Evolutionary conservation across 2,113 vertebrate genomes (phyloP).

Genomic region (Oxyruncus cristatus): DNA sequence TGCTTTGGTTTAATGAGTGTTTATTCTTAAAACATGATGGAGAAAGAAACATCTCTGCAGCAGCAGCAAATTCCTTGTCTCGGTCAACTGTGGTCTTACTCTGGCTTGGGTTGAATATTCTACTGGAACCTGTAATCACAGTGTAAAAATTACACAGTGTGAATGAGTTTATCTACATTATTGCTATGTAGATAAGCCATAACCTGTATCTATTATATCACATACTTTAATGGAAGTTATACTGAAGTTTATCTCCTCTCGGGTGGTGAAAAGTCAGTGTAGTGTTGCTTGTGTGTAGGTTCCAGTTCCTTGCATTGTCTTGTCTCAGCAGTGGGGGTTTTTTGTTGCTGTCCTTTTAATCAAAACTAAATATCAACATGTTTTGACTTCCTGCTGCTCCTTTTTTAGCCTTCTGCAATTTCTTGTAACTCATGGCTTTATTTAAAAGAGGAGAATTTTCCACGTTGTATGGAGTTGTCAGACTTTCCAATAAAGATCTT

Average conservation of each 20-base stretch:
- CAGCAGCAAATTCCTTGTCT: background rate
- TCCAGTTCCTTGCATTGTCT: background rate
- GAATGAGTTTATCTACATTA: background rate
- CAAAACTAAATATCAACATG: background rate
- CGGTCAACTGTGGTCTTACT: rapidly evolving
- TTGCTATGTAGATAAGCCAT: background rate
- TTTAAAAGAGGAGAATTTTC: background rate
- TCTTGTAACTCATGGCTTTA: background rate
- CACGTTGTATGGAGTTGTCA: background rate
- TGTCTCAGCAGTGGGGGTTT: background rate
- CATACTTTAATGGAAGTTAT: background rate
- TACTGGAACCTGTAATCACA: background rate
- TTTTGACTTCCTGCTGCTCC: background rate
- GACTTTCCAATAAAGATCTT: background rate
- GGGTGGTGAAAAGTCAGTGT: background rate
- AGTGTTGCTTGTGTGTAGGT: background rate
- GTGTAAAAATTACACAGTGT: background rate
- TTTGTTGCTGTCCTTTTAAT: background rate
- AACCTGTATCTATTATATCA: background rate
- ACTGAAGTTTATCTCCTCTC: background rate
- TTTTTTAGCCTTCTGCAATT: background rate
- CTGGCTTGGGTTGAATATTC: background rate
- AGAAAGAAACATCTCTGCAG: background rate
- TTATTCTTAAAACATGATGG: background rate
- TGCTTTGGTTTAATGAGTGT: background rate